Conservation (phyloP, 2,797 vertebrate species). For the Cichlasoma orientale region DNA sequence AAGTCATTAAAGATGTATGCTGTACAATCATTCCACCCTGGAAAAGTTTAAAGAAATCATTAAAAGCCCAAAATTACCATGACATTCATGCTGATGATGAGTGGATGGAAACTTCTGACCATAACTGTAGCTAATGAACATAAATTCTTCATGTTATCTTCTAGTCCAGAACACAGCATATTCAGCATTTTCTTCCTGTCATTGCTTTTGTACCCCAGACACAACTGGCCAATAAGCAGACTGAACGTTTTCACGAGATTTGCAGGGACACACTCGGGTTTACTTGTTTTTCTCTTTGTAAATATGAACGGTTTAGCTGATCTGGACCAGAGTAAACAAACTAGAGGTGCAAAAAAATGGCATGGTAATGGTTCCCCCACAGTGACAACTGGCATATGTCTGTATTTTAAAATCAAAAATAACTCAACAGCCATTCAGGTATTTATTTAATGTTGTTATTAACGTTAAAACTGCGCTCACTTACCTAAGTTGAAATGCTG, state of each 20-base stretch:
- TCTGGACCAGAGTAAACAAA: neutral
- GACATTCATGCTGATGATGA: neutral
- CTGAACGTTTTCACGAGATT: too few relatives aligned
- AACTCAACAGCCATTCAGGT: neutral
- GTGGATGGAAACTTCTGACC: neutral
- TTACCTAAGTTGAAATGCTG: constrained; percentile 46
- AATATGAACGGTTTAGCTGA: neutral
- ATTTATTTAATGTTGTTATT: neutral
- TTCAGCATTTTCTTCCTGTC: neutral
- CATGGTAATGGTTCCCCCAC: too few relatives aligned
- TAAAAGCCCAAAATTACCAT: neutral
- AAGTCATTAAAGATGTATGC: neutral
- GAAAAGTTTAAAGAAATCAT: neutral
- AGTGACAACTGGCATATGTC: too few relatives aligned
- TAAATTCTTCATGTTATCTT: neutral
- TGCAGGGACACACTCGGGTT: too few relatives aligned
- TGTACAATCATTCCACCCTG: neutral
- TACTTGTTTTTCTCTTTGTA: too few relatives aligned
- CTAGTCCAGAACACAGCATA: neutral
- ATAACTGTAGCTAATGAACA: neutral
- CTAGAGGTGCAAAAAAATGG: neutral
- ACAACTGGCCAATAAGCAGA: neutral
- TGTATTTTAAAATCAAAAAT: neutral
- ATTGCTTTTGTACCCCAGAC: neutral
- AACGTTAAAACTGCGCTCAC: neutral